Percentiles rank a stretch among this genome's conserved stretches.
Evolutionary conservation across 2,888 invertebrate species (phyloP).

Genomic region (Physocephala rufipes): DNA sequence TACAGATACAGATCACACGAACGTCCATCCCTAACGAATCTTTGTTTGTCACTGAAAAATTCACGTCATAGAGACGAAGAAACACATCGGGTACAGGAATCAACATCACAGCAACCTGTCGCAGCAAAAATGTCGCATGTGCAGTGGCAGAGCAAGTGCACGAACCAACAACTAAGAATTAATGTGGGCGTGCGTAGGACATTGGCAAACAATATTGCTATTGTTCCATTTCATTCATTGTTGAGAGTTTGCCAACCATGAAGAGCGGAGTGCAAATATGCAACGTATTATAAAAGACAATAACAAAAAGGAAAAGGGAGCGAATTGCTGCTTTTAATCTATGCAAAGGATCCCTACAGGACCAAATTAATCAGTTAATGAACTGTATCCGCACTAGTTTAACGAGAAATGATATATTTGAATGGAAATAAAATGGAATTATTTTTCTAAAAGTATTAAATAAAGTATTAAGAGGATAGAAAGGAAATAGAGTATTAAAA

Average conservation of each 20-base stretch:
- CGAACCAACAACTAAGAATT: background rate
- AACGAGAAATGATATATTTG: background rate
- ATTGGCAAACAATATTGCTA: constrained; percentile 17
- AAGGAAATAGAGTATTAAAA: too few species aligned
- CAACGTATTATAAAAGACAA: background rate
- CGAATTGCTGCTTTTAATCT: background rate
- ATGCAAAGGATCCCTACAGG: too few species aligned
- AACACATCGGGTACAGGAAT: background rate
- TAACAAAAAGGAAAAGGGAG: background rate
- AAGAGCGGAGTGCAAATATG: constrained; percentile 7
- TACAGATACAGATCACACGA: too few species aligned
- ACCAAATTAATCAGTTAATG: background rate
- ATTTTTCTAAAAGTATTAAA: too few species aligned
- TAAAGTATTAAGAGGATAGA: too few species aligned
- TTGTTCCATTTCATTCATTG: constrained; percentile 18
- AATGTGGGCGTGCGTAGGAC: constrained; percentile 32
- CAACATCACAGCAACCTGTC: constrained; percentile 9
- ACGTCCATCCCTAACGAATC: constrained; percentile 10
- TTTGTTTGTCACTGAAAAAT: constrained; percentile 22
- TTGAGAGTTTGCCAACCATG: constrained; percentile 7
- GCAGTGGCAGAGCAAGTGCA: constrained; percentile 19
- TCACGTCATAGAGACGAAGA: background rate
- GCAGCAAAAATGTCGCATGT: constrained; percentile 25
- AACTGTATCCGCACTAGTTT: background rate
- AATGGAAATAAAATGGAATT: too few species aligned